Base-by-base conservation (phyloP, 2,888 invertebrate species). In the Gastrophysa polygoni region DNA sequence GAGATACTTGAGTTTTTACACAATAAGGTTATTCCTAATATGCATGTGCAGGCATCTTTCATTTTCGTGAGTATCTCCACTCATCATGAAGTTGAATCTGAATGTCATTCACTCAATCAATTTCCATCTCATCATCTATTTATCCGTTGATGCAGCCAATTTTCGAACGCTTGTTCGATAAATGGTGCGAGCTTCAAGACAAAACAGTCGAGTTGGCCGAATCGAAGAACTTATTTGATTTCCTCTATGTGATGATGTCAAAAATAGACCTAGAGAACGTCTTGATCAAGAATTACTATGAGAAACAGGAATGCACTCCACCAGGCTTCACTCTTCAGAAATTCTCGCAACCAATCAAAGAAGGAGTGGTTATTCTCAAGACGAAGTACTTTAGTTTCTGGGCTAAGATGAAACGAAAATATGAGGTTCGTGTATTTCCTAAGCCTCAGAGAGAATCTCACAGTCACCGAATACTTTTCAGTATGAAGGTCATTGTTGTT, bases 181-280 rank as follows among this genome's bases (percentile, higher is more conserved):
- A 89, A 48, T 95, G 95, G 94, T 86, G 87, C 44, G 83, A 86
- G 8, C 86, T 94, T 77, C 92, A 93, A 76, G 88, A 91, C 77
- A 88, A 90, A 50, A 59, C 46, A 0, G 48, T 71, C 0, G 61
- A 71, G 8, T 82, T 94, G 56, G 85, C 87, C 0, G 86, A 86
- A n/a, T 80, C 88, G 0, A 86, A 86, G 73, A 80, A 83, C 24
- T 80, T 88, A n/a, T 83, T 85, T 73, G 79, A 81, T 6, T 80
- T 81, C 32, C 75, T 89, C 46, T 80, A 82, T 14, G 34, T 28
- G 11, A 18, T 47, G 14, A 48, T 59, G 14, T 32, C 38, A 2
- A 24, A 21, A 6, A 14, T 59, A 2, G 43, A 59, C 5, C 48
- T 68, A 1, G 56, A 54, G 16, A 61, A 71, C 21, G 49, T 67